A percentile compares a stretch with the other conserved stretches of the same genome.
Evolutionary conservation across 2,888 invertebrate species (phyloP).

Genomic region (Trachelus tabidus): DNA sequence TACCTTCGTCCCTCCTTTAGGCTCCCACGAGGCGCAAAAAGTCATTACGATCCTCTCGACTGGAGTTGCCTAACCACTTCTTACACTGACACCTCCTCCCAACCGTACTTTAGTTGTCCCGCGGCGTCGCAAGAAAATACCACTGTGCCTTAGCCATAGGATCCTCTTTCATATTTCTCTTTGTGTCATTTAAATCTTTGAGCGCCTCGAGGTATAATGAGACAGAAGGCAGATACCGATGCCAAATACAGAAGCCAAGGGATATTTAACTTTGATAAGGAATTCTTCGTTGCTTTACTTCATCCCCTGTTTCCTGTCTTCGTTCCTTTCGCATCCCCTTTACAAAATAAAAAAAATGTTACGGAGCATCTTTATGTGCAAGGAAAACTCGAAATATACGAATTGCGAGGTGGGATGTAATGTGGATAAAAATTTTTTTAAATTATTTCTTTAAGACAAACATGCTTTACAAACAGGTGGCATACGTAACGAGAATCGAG

Average conservation of each 20-base stretch:
- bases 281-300: neutral
- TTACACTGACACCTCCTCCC: neutral
- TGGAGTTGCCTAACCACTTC: neutral
- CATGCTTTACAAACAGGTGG: neutral
- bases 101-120: neutral
- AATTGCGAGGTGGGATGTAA: neutral
- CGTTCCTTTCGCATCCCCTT: neutral
- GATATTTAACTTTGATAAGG: neutral
- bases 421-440: neutral
- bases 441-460: too few species aligned
- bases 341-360: neutral
- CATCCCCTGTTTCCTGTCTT: neutral
- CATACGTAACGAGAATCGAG: neutral
- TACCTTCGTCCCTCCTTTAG: neutral
- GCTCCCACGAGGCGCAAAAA: slow-evolving; percentile 3
- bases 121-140: neutral
- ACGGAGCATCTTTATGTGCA: neutral
- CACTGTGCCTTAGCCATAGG: neutral
- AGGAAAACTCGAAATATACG: neutral
- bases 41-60: slow-evolving; percentile 4
- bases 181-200: neutral
- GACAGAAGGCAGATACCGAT: neutral
- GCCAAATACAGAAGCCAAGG: neutral
- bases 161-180: neutral
- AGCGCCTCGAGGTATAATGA: neutral